Evolutionary conservation across 2,888 invertebrate species (phyloP).

Genomic region (Neoascia interrupta): DNA sequence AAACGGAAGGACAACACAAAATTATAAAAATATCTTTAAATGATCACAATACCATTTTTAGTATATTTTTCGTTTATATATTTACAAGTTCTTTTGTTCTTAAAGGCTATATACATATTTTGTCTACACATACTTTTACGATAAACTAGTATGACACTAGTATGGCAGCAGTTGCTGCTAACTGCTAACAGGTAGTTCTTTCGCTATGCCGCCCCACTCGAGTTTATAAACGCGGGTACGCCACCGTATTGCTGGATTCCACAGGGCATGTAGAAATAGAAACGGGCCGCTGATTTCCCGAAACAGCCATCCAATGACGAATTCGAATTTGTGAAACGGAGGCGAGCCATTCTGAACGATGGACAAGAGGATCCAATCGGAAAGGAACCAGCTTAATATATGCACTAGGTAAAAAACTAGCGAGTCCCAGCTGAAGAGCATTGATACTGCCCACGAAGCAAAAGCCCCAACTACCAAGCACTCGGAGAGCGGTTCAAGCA

Average conservation of each 20-base stretch:
- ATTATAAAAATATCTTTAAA: no score
- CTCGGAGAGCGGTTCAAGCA: conserved; percentile 97
- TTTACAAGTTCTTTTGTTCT: no score
- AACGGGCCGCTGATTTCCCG: conserved; percentile 95
- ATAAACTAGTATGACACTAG: conserved; percentile 76
- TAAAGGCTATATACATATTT: conserved; percentile 1
- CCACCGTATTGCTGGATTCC: conserved; percentile 95
- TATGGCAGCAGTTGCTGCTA: conserved; percentile 79
- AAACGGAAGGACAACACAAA: no score
- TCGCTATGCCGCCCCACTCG: conserved; percentile 97
- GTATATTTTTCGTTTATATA: no score
- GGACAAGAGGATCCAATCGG: conserved; percentile 95
- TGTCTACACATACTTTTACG: conserved; percentile 45
- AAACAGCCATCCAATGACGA: conserved; percentile 96
- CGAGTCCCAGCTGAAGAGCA: conserved; percentile 92
- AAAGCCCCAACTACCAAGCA: conserved; percentile 96
- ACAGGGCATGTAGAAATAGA: conserved; percentile 91
- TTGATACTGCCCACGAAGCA: conserved; percentile 91
- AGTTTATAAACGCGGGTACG: conserved; percentile 93
- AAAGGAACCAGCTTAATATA: conserved; percentile 95
- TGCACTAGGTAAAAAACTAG: conserved; percentile 96
- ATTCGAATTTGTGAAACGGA: conserved; percentile 96
- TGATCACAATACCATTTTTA: no score
- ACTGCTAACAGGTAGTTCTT: conserved; percentile 88
- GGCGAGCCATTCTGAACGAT: conserved; percentile 95